Evolutionary conservation across 2,888 invertebrate species (phyloP).

Genomic region (Onchidella celtica): DNA sequence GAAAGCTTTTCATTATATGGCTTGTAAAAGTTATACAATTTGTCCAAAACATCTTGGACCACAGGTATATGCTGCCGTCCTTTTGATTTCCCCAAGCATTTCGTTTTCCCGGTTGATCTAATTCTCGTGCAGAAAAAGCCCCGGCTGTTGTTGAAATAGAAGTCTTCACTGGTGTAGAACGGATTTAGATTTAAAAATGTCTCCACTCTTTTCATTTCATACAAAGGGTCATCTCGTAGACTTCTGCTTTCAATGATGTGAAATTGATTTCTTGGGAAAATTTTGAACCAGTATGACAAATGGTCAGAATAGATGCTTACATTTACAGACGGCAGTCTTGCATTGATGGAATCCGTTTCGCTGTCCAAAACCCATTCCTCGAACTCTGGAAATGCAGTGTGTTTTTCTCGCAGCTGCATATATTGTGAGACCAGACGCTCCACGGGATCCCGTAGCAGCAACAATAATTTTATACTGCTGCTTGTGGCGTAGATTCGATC

Average conservation of each 20-base stretch:
- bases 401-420: conserved; percentile 44
- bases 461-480: conserved; percentile 5
- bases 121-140: conserved; percentile 40
- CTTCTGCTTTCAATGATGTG: conserved; percentile 35
- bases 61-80: conserved; percentile 38
- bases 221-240: conserved; percentile 7
- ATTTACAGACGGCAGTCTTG: conserved; percentile 3
- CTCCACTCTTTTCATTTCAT: conserved; percentile 42
- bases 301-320: conserved; percentile 30
- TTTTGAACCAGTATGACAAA: conserved; percentile 12
- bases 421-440: conserved; percentile 46
- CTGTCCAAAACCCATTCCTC: conserved; percentile 36
- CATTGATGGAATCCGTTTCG: neutral
- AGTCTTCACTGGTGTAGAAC: conserved; percentile 18
- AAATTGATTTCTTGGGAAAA: conserved; percentile 34
- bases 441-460: conserved; percentile 39
- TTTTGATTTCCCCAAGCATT: conserved; percentile 42
- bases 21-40: conserved; percentile 15
- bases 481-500: conserved; percentile 14
- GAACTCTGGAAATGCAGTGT: neutral
- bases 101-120: conserved; percentile 31
- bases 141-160: conserved; percentile 34
- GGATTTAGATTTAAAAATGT: conserved; percentile 23
- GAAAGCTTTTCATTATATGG: conserved; percentile 33
- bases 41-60: neutral